Base-by-base conservation (phyloP, 1,140 invertebrate species). In the Cydia splendana region DNA sequence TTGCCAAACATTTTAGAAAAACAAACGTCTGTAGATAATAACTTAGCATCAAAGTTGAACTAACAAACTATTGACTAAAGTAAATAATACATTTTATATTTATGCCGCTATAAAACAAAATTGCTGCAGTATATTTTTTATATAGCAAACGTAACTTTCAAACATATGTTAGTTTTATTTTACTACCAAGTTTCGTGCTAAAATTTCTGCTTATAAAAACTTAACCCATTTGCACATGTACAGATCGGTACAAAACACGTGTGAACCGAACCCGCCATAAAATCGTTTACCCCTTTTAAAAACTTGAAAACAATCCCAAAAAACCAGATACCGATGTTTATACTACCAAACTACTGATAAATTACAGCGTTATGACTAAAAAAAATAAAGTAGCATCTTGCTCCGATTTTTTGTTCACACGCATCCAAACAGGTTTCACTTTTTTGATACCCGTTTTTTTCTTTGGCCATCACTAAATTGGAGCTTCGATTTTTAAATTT, bases 341-440 rank as follows among this genome's bases (percentile, higher is more conserved):
- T 71, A 71, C 67, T 34, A 71, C 65, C 65, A 13, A 38, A 71
- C 67, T 71, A 71, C 67, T 71, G 67, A 71, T 71, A 71, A 71
- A 71, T 71, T 71, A 71, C 67, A 71, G 38, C 30, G 65, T 67
- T 67, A 67, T 38, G 65, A n/a, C 67, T 0, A 71, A 71, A 71
- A 71, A 71, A 71, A 38, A 34, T 71, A 18, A 42, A 71, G 67
- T 71, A 71, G 67, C 67, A 38, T 38, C 67, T 34, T 71, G 67
- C 67, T 30, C 67, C 67, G 67, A 71, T 71, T 71, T 71, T 71
- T 71, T 71, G 67, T 71, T 71, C 67, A 71, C 67, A 71, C 67
- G 67, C 67, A 71, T 71, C 67, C 34, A 30, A 71, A 71, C 67
- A 42, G 67, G 67, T 71, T 71, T 42, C 65, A 69, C 28, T 69